Evolutionary conservation across 2,888 invertebrate genomes (phyloP).

Genomic region (Heliconius sara): DNA sequence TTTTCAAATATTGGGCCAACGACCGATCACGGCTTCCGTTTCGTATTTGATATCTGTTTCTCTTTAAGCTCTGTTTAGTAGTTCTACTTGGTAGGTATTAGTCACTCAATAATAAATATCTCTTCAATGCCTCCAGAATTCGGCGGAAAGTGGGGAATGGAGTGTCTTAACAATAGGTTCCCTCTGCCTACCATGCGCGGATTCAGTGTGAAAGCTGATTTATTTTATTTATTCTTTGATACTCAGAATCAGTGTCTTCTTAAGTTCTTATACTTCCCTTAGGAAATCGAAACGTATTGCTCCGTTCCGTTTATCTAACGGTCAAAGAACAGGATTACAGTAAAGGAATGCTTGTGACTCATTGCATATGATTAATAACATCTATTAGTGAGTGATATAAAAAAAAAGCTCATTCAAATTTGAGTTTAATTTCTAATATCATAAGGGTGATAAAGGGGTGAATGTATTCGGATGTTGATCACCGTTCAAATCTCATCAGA

Average conservation of each 20-base stretch:
- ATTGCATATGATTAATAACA: slow-evolving; percentile 57
- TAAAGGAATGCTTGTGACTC: slow-evolving; percentile 53
- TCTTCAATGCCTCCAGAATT: no score
- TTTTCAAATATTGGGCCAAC: background rate
- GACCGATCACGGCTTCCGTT: background rate
- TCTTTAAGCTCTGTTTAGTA: background rate
- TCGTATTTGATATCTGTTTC: background rate
- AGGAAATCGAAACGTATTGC: slow-evolving; percentile 26
- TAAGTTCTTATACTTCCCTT: slow-evolving; percentile 9
- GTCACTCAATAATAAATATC: background rate
- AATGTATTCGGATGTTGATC: slow-evolving; percentile 43
- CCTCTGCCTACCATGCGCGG: no score
- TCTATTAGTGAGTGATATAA: slow-evolving; percentile 44
- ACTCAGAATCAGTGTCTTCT: background rate
- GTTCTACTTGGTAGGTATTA: no score
- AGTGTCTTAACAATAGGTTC: no score
- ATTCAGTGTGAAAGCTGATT: no score
- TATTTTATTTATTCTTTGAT: slow-evolving; percentile 1
- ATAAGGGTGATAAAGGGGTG: slow-evolving; percentile 29
- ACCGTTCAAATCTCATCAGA: slow-evolving; percentile 45
- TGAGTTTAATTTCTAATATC: background rate
- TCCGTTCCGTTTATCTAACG: slow-evolving; percentile 45
- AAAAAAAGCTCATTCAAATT: slow-evolving; percentile 20
- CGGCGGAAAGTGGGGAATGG: no score
- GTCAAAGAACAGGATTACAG: slow-evolving; percentile 48